These are phyloP conservation scores for Crocuta crocuta DNA, from an alignment of 2,113 vertebrate genomes.

Conservation along the genomic window DNA sequence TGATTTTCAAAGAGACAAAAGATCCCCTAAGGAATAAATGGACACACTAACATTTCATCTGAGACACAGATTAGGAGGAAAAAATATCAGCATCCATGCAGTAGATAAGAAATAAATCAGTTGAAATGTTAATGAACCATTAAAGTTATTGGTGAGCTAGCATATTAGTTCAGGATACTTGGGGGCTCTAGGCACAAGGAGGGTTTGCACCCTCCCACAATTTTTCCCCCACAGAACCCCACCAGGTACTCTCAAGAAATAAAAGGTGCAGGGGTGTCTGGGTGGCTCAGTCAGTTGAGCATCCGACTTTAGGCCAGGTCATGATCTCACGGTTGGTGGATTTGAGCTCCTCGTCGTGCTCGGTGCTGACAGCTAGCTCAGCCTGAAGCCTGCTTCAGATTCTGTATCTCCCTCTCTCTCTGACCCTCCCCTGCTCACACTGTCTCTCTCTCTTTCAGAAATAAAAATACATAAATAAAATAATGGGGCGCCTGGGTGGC, in stretches of 20 bases:
- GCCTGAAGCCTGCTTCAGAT: too few species aligned
- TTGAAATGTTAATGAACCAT: not conserved
- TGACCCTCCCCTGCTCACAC: too few species aligned
- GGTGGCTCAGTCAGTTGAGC: too few species aligned
- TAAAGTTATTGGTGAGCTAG: not conserved
- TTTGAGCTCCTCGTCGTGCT: too few species aligned
- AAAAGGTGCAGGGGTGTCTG: too few species aligned
- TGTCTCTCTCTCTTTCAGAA: too few species aligned
- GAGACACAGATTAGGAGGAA: not conserved
- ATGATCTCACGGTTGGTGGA: too few species aligned
- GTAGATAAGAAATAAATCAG: not conserved
- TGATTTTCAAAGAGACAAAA: not conserved
- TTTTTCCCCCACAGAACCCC: not conserved
- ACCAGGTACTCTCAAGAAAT: not conserved
- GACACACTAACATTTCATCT: not conserved
- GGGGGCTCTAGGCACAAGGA: not conserved
- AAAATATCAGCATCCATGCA: not conserved
- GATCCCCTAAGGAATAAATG: not conserved
- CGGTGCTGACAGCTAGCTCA: too few species aligned
- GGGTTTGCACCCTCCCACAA: not conserved
- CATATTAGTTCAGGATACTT: not conserved
- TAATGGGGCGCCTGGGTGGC: too few species aligned
- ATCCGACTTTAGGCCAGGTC: too few species aligned
- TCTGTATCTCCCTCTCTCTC: too few species aligned
- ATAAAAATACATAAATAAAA: too few species aligned